Evolutionary conservation across 2,113 vertebrate species (phyloP), one percentile per base, ranked within the genome.

Genomic region (Anolis sagrei): DNA sequence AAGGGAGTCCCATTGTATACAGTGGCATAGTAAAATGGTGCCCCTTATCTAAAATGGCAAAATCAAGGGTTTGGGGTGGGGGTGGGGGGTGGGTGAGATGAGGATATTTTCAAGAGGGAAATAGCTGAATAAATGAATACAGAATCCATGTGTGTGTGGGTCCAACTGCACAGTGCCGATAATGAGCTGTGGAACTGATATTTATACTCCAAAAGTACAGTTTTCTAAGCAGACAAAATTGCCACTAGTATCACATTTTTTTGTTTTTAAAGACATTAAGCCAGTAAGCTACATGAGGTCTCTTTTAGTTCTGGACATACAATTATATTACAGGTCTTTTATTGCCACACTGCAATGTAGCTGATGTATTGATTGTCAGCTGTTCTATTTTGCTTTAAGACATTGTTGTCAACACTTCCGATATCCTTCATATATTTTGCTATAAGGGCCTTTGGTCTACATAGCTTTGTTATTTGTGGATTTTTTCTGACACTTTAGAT

Each of bases 241-340:
- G 11, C n/a, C n/a, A 32, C n/a, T 74, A 34, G 19, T 49, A 1
- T 87, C 72, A 72, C 13, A 77, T 77, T 16, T 14, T 21, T 73
- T 72, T 58, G 61, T n/a, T 81, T 44, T 8, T 39, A 23, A 34
- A 34, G 64, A 82, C 2, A 44, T 44, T 44, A 44, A 44, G 39
- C 39, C 5, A 44, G 39, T 44, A 44, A 44, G 39, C 39, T 44
- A 44, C 39, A 44, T 44, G 39, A 44, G 39, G 39, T n/a, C n/a
- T n/a, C n/a, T n/a, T n/a, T n/a, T n/a, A n/a, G n/a, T 44, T 44
- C 39, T 44, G 39, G 39, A 44, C 54, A 39, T 39, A 8, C 32
- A 58, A 32, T 72, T 87, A 77, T 58, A 82, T 69, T 48, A n/a
- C 61, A 82, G 32, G 73, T 87, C 79, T 27, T 44, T 85, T 25